Evolutionary conservation across 2,888 invertebrate species (phyloP), one percentile per base, ranked within the genome.

Genomic region (Scaptomyza caliginosa): DNA sequence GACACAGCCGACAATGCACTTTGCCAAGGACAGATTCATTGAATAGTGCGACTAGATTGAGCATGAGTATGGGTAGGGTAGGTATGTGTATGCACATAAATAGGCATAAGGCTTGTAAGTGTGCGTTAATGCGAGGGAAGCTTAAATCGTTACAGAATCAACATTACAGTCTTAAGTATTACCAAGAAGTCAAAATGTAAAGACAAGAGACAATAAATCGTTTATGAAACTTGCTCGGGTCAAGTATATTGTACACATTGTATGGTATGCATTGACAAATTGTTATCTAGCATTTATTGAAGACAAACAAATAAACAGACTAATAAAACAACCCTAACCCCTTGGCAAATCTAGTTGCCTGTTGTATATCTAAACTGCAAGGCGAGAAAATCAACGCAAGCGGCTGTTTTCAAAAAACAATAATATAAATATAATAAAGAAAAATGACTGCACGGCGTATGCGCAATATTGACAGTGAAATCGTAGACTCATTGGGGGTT

Each of bases 11-110:
- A 87, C 89, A 89, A 89, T 89, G 90, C 89, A 89, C 89, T 89
- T 90, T 89, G 81, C 88, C 89, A 89, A 89, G 89, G 89, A 89
- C 90, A 89, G 85, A 89, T 88, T 88, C 90, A 89, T 89, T 90
- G 89, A 90, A 90, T 89, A 89, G 77, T 78, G 82, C 63, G 69
- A 51, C 62, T 67, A 68, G 59, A 36, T 64, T 67, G 60, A 32
- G 45, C 54, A 28, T 36, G 46, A 26, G 42, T 65, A 40, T 74
- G 54, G 24, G 50, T 51, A 50, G 26, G 16, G 17, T 50, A 24
- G 30, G 28, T 56, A 28, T 58, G 24, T 28, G 28, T 19, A 17
- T 21, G 30, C 23, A 38, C 30, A n/a, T 17, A 19, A 34, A 30
- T 43, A 19, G 60, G 42, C 34, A 51, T 32, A 7, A 32, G n/a